phyloP scores from a whole-genome alignment of 1,140 invertebrate species.

The Solenopsis invicta region DNA sequence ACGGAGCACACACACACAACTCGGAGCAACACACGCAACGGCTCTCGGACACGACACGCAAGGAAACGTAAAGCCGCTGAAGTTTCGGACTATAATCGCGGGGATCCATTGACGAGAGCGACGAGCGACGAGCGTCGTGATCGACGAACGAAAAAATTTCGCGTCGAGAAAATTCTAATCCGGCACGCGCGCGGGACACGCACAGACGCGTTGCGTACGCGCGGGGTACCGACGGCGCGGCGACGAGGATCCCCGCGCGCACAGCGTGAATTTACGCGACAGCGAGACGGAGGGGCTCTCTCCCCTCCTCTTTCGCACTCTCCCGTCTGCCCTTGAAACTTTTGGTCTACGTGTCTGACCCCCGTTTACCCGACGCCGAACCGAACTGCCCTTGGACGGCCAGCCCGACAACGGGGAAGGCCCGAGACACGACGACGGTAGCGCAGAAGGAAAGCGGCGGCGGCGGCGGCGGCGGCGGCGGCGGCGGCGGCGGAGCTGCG shows the following conservation, averaged over 20 bases:
- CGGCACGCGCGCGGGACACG: background rate
- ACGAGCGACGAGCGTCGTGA: background rate
- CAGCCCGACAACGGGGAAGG: no score
- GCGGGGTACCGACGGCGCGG: background rate
- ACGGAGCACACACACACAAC: background rate
- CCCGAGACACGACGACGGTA: no score
- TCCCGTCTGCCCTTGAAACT: conserved; percentile 73
- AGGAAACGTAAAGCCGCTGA: background rate
- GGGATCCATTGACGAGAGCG: background rate
- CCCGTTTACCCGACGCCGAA: conserved; percentile 71
- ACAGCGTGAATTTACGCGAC: conserved; percentile 44
- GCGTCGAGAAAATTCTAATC: background rate
- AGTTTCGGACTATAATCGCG: conserved; percentile 1
- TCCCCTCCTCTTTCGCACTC: conserved; percentile 28
- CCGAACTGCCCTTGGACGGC: conserved; percentile 70
- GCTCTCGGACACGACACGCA: background rate
- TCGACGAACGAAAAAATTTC: background rate
- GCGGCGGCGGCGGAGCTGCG: conserved; percentile 46
- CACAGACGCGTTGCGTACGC: background rate
- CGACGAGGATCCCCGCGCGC: no score
- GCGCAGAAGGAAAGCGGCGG: no score
- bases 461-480: conserved; percentile 56
- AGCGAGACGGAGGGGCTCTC: conserved; percentile 32
- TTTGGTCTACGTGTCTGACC: conserved; percentile 76
- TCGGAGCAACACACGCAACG: conserved; percentile 6